Base-by-base conservation (phyloP, 2,888 invertebrate genomes). In the Polylopha cassiicola region DNA sequence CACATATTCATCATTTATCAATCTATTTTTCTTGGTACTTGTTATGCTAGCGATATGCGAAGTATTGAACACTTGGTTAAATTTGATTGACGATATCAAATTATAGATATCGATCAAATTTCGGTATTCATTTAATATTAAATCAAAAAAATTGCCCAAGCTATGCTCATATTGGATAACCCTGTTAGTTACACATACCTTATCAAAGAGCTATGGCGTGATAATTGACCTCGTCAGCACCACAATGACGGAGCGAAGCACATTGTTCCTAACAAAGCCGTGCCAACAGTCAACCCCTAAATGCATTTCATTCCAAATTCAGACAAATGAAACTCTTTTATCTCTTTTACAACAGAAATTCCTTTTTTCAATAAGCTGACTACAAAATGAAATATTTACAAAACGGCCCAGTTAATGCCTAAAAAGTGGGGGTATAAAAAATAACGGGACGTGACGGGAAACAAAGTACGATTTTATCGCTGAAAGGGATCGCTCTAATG, bases 381-480 rank as follows among this genome's bases (percentile, higher is more conserved):
- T 73, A 57, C 54, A 62, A 68, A 67, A 73, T 75, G 67, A 73
- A 73, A 75, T 72, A 73, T 74, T 73, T 73, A 68, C 70, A 65
- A 68, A 68, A 73, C 64, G 32, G 59, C 62, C 53, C 61, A 61
- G 65, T 65, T 73, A 66, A 67, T 67, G 66, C 58, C 69, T 50
- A 62, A 71, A 73, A 68, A 73, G 58, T 56, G 65, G 55, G 51
- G 51, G 55, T 62, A 70, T 71, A 72, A 78, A 79, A 79, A 79
- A 75, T 73, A 73, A 73, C 62, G 63, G 65, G 53, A 76, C 73
- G 77, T 78, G 78, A 77, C 72, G 75, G 62, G 59, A 69, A 75
- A 77, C 75, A 77, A 79, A 77, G 71, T 73, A 70, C 69, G 66
- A 73, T 78, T 75, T 78, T 78, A 80, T 79, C 73, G 70, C 52